These are phyloP conservation scores for Drosophila nigricruria DNA, from an alignment of 2,888 invertebrate species.

Conservation along the genomic window DNA sequence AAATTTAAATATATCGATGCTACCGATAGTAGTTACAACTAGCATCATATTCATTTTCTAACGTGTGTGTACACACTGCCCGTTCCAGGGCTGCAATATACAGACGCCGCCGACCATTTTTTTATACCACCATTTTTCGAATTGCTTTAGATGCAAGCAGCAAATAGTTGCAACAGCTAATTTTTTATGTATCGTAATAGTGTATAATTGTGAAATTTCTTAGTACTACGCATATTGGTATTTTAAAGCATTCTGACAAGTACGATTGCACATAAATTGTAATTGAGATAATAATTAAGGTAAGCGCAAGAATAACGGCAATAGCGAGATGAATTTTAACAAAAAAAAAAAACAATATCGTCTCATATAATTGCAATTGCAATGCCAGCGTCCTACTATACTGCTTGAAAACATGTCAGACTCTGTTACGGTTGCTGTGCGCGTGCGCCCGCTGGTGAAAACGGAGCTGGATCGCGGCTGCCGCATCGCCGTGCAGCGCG, in stretches of 20 bases:
- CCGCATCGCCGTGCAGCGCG: slow-evolving; percentile 89
- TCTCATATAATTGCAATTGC: not conserved
- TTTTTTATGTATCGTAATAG: not conserved
- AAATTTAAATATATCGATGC: slow-evolving; percentile 1
- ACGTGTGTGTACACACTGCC: not conserved
- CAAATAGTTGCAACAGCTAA: not conserved
- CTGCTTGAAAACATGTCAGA: slow-evolving; percentile 24
- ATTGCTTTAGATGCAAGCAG: slow-evolving; percentile 9
- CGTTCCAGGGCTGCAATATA: slow-evolving; percentile 4
- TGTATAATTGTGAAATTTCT: not conserved
- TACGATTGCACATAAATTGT: not conserved
- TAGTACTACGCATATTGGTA: not conserved
- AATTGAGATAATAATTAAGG: not conserved
- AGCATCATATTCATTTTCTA: not conserved
- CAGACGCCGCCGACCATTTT: slow-evolving; percentile 29
- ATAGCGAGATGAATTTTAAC: not conserved
- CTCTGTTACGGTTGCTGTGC: slow-evolving; percentile 88
- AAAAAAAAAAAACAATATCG: not conserved
- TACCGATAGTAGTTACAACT: not conserved
- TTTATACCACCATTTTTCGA: slow-evolving; percentile 44
- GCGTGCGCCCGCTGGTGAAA: slow-evolving; percentile 92
- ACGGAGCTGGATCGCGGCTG: slow-evolving; percentile 91
- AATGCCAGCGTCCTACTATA: not conserved
- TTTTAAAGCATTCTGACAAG: not conserved
- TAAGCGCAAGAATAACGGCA: not conserved